A percentile compares a stretch with the other conserved stretches of the same genome.
Evolutionary conservation across 2,797 vertebrate species (phyloP).

Genomic region (Alosa sapidissima): DNA sequence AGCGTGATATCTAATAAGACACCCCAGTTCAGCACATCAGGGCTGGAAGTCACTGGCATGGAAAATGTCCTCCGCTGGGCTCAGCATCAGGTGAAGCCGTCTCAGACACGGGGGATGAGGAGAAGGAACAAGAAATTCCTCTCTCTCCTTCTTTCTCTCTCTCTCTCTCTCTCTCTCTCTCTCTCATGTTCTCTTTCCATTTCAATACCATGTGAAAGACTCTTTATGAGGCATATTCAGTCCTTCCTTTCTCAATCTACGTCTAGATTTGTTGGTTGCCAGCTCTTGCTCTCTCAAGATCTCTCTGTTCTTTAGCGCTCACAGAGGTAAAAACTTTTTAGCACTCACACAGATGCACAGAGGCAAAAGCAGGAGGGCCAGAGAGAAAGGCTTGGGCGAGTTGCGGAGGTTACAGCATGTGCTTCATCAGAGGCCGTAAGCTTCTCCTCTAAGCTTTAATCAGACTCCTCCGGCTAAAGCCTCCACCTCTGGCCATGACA

Average conservation of each 20-base stretch:
- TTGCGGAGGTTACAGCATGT: not conserved
- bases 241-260: too few species aligned
- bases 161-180: not conserved
- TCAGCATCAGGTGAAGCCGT: conserved; percentile 27
- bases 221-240: too few species aligned
- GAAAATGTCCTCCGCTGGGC: conserved; percentile 28
- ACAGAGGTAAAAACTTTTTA: not conserved
- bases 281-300: not conserved
- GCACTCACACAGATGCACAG: not conserved
- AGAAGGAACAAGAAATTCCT: not conserved
- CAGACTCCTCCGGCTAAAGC: not conserved
- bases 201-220: too few species aligned
- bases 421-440: not conserved
- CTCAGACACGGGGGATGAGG: not conserved
- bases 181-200: not conserved
- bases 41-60: conserved; percentile 2
- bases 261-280: too few species aligned
- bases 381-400: not conserved
- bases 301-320: not conserved
- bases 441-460: not conserved
- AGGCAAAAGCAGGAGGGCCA: not conserved
- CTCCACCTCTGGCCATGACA: not conserved
- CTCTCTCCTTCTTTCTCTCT: not conserved
- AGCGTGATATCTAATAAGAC: conserved; percentile 64
- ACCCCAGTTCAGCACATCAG: conserved; percentile 52